Conservation (phyloP, 2,113 vertebrate species). For the Erpornis zantholeuca region DNA sequence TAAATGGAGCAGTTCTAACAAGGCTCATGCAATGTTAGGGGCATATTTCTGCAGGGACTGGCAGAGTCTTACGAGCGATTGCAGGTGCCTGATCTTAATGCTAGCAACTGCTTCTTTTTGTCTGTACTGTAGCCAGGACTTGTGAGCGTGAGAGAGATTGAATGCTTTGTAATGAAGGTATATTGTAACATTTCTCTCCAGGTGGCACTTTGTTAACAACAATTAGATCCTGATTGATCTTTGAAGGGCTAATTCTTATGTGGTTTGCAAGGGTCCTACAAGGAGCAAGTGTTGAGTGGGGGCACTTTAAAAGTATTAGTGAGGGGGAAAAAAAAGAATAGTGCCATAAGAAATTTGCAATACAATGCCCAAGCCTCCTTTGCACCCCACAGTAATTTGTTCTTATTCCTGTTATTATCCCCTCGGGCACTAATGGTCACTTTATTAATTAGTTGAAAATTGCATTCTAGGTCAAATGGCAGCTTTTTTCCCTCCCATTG, state of each 20-base stretch:
- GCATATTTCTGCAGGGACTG: constrained; percentile 22
- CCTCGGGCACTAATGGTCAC: constrained; percentile 75
- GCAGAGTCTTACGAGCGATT: constrained; percentile 40
- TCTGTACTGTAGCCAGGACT: constrained; percentile 53
- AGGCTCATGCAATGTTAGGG: not conserved
- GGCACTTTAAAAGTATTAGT: constrained; percentile 74
- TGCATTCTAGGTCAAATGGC: constrained; percentile 77
- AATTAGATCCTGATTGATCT: constrained; percentile 75
- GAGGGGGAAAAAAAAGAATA: constrained; percentile 12
- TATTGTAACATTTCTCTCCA: constrained; percentile 76
- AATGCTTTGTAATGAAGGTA: constrained; percentile 74
- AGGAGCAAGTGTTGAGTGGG: constrained; percentile 74
- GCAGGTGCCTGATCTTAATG: constrained; percentile 64
- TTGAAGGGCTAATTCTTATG: constrained; percentile 74
- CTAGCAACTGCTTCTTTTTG: constrained; percentile 39
- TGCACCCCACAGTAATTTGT: constrained; percentile 71
- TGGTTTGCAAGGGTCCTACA: constrained; percentile 71
- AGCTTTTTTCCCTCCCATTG: constrained; percentile 69
- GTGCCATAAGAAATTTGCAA: constrained; percentile 73
- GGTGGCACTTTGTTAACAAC: constrained; percentile 75
- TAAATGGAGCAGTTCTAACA: not conserved
- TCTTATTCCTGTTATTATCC: constrained; percentile 78
- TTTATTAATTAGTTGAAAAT: constrained; percentile 77
- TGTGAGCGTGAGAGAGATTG: constrained; percentile 48
- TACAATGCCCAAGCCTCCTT: constrained; percentile 69